Conservation (phyloP, 2,888 invertebrate species). For the Macropis europaea region DNA sequence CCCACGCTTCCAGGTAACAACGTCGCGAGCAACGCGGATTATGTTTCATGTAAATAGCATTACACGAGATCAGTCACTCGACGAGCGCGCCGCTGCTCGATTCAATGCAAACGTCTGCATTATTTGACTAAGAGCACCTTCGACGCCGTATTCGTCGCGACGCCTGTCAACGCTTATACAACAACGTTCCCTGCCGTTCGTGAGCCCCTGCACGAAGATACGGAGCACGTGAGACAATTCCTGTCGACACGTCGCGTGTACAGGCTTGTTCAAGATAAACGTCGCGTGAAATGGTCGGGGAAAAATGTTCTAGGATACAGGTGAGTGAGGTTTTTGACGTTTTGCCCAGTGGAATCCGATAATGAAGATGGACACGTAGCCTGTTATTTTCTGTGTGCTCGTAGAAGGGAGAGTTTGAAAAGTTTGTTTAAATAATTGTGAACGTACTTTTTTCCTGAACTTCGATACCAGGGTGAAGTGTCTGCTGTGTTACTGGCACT, state of each 20-base stretch:
- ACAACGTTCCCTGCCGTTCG: not conserved
- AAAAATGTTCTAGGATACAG: no score
- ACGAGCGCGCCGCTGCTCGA: slow-evolving; percentile 32
- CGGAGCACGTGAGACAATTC: slow-evolving; percentile 13
- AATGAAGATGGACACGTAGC: no score
- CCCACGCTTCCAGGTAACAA: slow-evolving; percentile 1
- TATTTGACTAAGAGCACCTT: slow-evolving; percentile 39
- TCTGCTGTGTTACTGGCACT: no score
- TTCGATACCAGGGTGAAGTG: no score
- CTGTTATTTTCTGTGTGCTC: no score
- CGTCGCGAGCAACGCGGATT: slow-evolving; percentile 37
- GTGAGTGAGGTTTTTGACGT: no score
- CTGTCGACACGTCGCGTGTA: not conserved
- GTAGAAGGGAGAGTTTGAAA: no score
- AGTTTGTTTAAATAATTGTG: no score
- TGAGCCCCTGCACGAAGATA: slow-evolving; percentile 6
- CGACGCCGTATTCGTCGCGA: slow-evolving; percentile 15
- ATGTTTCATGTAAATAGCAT: slow-evolving; percentile 56
- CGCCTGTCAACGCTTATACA: slow-evolving; percentile 19
- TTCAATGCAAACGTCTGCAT: slow-evolving; percentile 58
- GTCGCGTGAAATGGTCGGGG: no score
- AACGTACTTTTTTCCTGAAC: no score
- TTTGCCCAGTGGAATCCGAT: no score
- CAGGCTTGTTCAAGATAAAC: not conserved
- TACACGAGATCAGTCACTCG: slow-evolving; percentile 51